These are phyloP conservation scores for Rhadina sibilatrix DNA, from an alignment of 2,113 vertebrate species.

Conservation along the genomic window DNA sequence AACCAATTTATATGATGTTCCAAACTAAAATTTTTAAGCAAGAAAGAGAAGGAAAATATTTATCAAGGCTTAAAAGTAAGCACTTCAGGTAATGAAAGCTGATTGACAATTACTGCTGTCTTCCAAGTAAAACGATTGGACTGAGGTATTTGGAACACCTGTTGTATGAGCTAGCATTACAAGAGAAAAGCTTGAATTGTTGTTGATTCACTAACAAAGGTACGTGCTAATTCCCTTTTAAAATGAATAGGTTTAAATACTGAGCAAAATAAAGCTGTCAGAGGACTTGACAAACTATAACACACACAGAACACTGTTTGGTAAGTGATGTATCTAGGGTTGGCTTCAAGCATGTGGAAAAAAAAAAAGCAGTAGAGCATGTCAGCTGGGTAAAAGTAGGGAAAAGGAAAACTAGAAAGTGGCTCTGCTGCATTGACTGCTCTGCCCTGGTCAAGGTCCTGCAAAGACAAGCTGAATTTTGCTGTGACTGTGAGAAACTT, in stretches of 20 bases:
- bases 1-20: not conserved
- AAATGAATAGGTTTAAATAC: not conserved
- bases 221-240: not conserved
- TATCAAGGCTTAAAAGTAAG: not conserved
- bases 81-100: not conserved
- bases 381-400: not conserved
- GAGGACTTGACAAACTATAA: not conserved
- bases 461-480: not conserved
- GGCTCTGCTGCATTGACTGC: fast-evolving
- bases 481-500: not conserved
- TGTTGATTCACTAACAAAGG: not conserved
- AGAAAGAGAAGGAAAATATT: not conserved
- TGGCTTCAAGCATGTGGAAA: not conserved
- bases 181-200: not conserved
- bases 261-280: not conserved
- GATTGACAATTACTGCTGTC: not conserved
- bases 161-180: not conserved
- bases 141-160: not conserved
- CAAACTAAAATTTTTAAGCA: not conserved
- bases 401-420: not conserved
- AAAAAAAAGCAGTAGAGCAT: not conserved
- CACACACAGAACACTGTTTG: not conserved
- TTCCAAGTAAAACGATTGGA: not conserved
- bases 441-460: not conserved
- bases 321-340: not conserved